phyloP scores from a whole-genome alignment of 2,797 vertebrate species.

The Lithobates sylvaticus region DNA sequence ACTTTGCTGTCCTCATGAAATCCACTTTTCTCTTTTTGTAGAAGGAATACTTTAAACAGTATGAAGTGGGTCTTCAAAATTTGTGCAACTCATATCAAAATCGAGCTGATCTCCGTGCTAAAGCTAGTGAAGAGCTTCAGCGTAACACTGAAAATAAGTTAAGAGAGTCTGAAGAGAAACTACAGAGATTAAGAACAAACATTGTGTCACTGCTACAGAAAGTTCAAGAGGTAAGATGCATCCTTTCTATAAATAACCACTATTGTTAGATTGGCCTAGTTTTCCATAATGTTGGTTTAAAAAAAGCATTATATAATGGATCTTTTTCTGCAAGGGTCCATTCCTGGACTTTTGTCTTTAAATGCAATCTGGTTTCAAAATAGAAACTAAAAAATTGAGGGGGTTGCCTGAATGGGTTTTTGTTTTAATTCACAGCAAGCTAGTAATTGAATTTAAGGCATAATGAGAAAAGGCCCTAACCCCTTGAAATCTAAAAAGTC shows the following conservation, averaged over 20 bases:
- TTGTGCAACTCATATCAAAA: conserved; percentile 96
- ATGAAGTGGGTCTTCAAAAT: conserved; percentile 95
- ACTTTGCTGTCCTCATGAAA: too few species aligned
- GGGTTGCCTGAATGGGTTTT: too few species aligned
- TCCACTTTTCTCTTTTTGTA: conserved; percentile 66
- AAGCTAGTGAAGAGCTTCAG: conserved; percentile 91
- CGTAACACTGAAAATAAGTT: conserved; percentile 84
- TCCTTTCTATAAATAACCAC: neutral
- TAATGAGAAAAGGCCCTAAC: too few species aligned
- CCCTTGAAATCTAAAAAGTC: too few species aligned
- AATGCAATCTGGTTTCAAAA: too few species aligned
- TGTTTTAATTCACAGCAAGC: too few species aligned
- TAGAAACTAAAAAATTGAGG: too few species aligned
- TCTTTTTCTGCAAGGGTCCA: too few species aligned
- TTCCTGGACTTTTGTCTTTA: too few species aligned
- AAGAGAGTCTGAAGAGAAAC: conserved; percentile 90
- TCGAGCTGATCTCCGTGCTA: conserved; percentile 88
- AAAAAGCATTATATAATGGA: too few species aligned
- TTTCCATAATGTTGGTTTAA: too few species aligned
- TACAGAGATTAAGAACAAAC: conserved; percentile 95
- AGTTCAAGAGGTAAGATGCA: conserved; percentile 90
- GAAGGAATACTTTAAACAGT: conserved; percentile 99
- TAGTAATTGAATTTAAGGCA: too few species aligned
- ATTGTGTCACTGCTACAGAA: conserved; percentile 96
- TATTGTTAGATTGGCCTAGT: neutral